A percentile compares a stretch with the other conserved stretches of the same genome.
These are phyloP conservation scores for Apostichopus californicus DNA, from an alignment of 35 echinoderm and acorn worm genomes.

Conservation along the genomic window DNA sequence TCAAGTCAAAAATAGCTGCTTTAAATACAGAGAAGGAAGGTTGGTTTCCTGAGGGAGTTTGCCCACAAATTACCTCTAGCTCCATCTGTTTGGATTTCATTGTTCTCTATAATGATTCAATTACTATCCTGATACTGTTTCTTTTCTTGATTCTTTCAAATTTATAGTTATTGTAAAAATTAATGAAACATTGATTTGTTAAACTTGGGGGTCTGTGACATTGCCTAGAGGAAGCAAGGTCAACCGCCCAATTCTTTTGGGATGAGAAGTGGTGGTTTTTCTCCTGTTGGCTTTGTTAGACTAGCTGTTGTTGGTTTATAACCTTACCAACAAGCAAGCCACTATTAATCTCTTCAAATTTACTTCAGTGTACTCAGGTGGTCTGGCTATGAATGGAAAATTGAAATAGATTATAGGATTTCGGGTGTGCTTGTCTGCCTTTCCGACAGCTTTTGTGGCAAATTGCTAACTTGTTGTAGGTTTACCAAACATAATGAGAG, in stretches of 20 bases:
- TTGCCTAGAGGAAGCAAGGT: slow-evolving; percentile 30
- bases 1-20: too few species aligned
- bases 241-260: slow-evolving; percentile 1
- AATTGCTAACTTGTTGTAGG: too few species aligned
- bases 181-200: slow-evolving; percentile 32
- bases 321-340: too few species aligned
- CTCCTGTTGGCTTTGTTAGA: too few species aligned
- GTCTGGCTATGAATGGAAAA: too few species aligned
- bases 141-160: background rate
- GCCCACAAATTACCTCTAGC: slow-evolving; percentile 23
- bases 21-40: background rate
- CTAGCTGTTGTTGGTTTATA: too few species aligned
- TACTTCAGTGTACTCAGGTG: too few species aligned
- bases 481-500: too few species aligned
- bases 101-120: slow-evolving; percentile 34
- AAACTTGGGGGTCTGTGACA: background rate
- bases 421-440: too few species aligned
- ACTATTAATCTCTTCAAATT: too few species aligned
- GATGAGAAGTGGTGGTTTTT: background rate
- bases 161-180: slow-evolving; percentile 40
- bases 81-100: slow-evolving; percentile 16
- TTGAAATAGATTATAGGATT: too few species aligned
- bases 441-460: too few species aligned
- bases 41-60: slow-evolving; percentile 11
- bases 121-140: slow-evolving; percentile 33